A percentile compares a stretch with the other conserved stretches of the same genome.
These are phyloP conservation scores for Harlomillsia oculata DNA, from an alignment of 1,140 invertebrate species.

Conservation along the genomic window DNA sequence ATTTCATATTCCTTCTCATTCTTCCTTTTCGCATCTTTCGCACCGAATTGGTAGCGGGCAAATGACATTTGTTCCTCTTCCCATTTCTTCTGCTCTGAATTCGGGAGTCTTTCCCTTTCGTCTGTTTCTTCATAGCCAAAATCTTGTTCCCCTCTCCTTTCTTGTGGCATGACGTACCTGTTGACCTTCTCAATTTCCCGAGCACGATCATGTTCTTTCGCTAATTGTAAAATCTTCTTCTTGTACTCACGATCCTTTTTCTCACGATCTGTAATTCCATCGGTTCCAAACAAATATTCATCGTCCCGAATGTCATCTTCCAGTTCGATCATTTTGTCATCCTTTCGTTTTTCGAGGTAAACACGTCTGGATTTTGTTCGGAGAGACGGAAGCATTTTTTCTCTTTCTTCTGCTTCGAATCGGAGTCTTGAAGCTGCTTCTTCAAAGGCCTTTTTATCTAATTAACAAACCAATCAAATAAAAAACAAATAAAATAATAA, in stretches of 20 bases:
- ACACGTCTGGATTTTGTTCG: constrained; percentile 82
- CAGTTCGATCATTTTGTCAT: constrained; percentile 90
- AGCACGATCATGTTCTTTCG: constrained; percentile 91
- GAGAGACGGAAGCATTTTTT: constrained; percentile 76
- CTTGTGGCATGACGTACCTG: constrained; percentile 85
- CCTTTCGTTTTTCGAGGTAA: constrained; percentile 91
- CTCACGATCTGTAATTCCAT: constrained; percentile 77
- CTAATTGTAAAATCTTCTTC: constrained; percentile 77
- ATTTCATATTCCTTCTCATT: constrained; percentile 62
- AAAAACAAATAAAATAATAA: constrained; percentile 3
- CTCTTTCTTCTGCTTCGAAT: constrained; percentile 70
- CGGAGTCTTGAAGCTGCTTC: constrained; percentile 87
- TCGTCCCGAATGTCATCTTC: constrained; percentile 93
- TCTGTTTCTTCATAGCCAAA: constrained; percentile 79
- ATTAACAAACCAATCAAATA: constrained; percentile 24
- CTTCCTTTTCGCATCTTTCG: constrained; percentile 59
- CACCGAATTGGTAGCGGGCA: constrained; percentile 86
- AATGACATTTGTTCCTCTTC: constrained; percentile 93
- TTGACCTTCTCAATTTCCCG: constrained; percentile 82
- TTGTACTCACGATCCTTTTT: constrained; percentile 76
- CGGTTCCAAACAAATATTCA: constrained; percentile 85
- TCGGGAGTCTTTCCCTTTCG: constrained; percentile 68
- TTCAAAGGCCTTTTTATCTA: constrained; percentile 68
- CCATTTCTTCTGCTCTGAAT: constrained; percentile 95
- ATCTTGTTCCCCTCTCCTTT: constrained; percentile 49